Conservation (phyloP, 2,797 vertebrate genomes). For the Vespertilio murinus region DNA sequence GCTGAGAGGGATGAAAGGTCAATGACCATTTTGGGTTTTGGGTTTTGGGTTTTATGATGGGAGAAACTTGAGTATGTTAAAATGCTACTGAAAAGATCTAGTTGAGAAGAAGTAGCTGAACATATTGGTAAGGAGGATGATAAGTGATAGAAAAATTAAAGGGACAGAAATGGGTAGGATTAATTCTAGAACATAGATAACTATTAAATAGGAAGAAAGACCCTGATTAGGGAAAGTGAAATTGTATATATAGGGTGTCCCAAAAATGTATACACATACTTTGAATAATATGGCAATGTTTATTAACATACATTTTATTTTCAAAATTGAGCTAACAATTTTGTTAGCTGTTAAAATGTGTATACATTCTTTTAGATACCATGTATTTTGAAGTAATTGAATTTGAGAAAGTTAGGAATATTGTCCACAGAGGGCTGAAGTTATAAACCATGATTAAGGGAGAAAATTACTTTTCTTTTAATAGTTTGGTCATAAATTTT, state of each 20-base stretch:
- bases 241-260: not conserved
- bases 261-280: too few species aligned
- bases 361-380: too few species aligned
- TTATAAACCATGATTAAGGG: not conserved
- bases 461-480: not conserved
- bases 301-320: too few species aligned
- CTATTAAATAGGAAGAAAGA: not conserved
- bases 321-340: too few species aligned
- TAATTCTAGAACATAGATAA: not conserved
- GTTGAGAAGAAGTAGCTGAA: not conserved
- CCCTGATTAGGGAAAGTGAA: not conserved
- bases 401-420: slow-evolving; percentile 31
- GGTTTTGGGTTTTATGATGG: not conserved
- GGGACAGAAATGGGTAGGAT: not conserved
- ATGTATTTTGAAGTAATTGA: not conserved
- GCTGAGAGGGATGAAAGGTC: not conserved
- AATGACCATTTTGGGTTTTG: not conserved
- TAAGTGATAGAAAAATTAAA: not conserved
- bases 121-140: not conserved
- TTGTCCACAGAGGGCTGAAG: not conserved
- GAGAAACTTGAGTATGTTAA: not conserved
- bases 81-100: not conserved
- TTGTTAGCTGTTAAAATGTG: too few species aligned
- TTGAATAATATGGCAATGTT: too few species aligned
- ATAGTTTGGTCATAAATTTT: not conserved